Percentiles rank a stretch among this genome's conserved stretches.
Conservation (phyloP, 2,888 invertebrate genomes). For the Tricholauxania praeusta region DNA sequence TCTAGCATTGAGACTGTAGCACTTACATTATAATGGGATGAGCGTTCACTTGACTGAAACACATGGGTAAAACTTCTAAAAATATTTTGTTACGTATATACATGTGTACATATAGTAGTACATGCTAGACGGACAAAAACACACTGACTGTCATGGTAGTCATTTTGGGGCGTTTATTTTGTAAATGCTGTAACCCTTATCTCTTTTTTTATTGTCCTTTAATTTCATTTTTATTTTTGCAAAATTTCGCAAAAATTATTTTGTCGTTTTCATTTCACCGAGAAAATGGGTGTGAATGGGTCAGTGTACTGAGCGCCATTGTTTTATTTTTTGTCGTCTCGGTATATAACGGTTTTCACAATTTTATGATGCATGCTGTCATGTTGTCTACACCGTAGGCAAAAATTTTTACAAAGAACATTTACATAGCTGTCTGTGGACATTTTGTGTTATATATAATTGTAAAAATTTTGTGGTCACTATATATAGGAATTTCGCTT, state of each 20-base stretch:
- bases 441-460: too few species aligned
- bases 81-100: conserved; percentile 25
- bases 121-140: neutral
- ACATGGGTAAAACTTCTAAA: neutral
- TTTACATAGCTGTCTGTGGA: too few species aligned
- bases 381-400: too few species aligned
- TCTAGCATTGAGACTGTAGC: neutral
- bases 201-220: neutral
- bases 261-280: conserved; percentile 26
- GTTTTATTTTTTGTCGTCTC: neutral
- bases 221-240: neutral
- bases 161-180: conserved; percentile 4
- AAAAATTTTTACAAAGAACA: too few species aligned
- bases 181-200: neutral
- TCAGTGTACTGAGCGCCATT: conserved; percentile 35
- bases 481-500: conserved; percentile 27
- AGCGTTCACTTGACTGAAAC: neutral
- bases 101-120: too few species aligned
- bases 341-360: conserved; percentile 5
- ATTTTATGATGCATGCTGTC: too few species aligned
- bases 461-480: conserved; percentile 5
- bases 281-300: conserved; percentile 49
- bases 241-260: conserved; percentile 8
- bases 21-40: neutral
- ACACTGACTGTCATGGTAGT: conserved; percentile 9